phyloP scores from a whole-genome alignment of 2,113 vertebrate species.

The Psammodynastes pulverulentus region DNA sequence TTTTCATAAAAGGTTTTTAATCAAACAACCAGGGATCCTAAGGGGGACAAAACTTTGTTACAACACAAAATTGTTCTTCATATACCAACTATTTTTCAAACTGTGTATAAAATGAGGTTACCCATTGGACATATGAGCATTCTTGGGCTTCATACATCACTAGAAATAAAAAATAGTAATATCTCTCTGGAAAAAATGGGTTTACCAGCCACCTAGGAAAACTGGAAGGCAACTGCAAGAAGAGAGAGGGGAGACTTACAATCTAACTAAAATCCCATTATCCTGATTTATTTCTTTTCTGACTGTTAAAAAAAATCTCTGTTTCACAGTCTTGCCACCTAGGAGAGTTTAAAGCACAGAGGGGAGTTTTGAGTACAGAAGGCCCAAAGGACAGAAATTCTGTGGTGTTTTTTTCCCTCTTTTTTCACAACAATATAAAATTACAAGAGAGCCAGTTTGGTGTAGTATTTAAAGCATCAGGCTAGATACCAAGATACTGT shows the following conservation, averaged over 20 bases:
- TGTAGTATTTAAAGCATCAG: background rate
- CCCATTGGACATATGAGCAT: constrained; percentile 70
- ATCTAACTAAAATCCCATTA: accelerated
- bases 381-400: background rate
- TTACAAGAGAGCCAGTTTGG: background rate
- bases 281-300: background rate
- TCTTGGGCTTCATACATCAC: constrained; percentile 69
- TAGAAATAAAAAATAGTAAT: constrained; percentile 56
- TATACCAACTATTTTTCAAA: constrained; percentile 71
- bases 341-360: background rate
- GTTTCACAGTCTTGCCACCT: background rate
- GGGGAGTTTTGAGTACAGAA: background rate
- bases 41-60: constrained; percentile 61
- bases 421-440: accelerated
- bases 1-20: constrained; percentile 81
- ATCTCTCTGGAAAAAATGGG: background rate
- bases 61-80: constrained; percentile 74
- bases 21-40: constrained; percentile 72
- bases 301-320: background rate
- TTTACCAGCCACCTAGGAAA: accelerated
- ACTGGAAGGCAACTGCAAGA: background rate
- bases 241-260: background rate
- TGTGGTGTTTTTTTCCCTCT: background rate
- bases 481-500: background rate
- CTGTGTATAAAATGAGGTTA: constrained; percentile 76